Evolutionary conservation across 2,113 vertebrate species (phyloP), one percentile per base, ranked within the genome.

Genomic region (Triplophysa tibetana): DNA sequence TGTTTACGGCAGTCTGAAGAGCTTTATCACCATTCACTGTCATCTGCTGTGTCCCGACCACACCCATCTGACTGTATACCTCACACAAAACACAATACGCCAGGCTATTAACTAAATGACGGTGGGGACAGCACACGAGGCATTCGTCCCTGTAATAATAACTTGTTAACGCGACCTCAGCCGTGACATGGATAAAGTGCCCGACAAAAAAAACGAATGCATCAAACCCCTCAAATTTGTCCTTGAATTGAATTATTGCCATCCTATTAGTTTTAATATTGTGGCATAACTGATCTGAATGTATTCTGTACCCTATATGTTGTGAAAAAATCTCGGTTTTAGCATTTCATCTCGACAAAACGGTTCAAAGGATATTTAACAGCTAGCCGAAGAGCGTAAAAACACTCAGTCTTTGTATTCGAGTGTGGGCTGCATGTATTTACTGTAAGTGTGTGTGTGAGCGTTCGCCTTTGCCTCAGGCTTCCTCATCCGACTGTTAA

Each of bases 401-500:
- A 73, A 73, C 70, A 58, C 50, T 79, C 21, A 8, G 70, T 73
- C 72, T 80, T 75, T 41, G 73, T 78, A 56, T 60, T 11, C 23
- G 73, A 58, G 63, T 72, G 56, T 68, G 60, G 64, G 64, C 83
- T 75, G 38, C 65, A 74, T 78, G 84, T 26, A 72, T 77, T 54
- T 33, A 61, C 19, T 21, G 54, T 21, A 21, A n/a, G 54, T 58
- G 54, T 69, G 78, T 62, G 75, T 17, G 52, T 69, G n/a, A 43
- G 52, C 2, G 24, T 24, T 63, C 70, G 82, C 24, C 72, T 77
- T 79, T 13, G 83, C 86, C 78, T 82, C 81, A 84, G 88, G 86
- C 88, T 90, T 86, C 87, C 87, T 89, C 88, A 77, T 86, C 87
- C 75, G 84, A 87, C 87, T 90, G 90, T 90, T 90, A 90, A 91